Evolutionary conservation across 2,113 vertebrate species (phyloP).

Genomic region (Urocitellus parryii): DNA sequence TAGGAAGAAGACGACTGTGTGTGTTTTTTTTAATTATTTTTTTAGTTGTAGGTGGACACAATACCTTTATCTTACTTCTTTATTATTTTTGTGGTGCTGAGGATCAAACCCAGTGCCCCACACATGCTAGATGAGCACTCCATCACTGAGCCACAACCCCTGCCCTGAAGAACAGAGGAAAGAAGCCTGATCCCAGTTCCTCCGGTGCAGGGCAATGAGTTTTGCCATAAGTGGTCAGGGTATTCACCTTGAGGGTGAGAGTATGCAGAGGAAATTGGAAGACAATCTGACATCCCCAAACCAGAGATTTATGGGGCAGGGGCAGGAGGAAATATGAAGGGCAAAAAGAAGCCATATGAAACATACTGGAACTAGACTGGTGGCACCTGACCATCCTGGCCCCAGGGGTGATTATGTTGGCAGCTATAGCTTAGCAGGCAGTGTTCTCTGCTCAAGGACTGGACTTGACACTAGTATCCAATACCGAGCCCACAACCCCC

Average conservation of each 20-base stretch:
- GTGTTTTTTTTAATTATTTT: too few relatives aligned
- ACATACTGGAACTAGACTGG: fast-evolving
- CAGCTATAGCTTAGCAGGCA: neutral
- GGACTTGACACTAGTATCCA: neutral
- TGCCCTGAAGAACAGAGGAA: too few relatives aligned
- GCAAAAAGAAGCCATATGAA: fast-evolving
- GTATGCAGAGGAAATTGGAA: neutral
- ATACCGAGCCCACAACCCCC: neutral
- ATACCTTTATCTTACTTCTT: too few relatives aligned
- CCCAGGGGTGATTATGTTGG: neutral
- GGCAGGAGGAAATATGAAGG: too few relatives aligned
- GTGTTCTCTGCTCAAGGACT: neutral
- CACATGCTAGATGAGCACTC: too few relatives aligned
- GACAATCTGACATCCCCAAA: neutral
- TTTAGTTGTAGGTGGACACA: too few relatives aligned
- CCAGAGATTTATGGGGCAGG: neutral
- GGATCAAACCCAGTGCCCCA: too few relatives aligned
- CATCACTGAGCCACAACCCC: too few relatives aligned
- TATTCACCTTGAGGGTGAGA: neutral
- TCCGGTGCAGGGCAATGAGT: neutral
- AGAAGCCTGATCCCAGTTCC: neutral
- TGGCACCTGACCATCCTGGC: neutral
- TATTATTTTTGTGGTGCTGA: too few relatives aligned
- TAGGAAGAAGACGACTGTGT: neutral
- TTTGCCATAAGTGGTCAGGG: neutral